Evolutionary conservation across 2,113 vertebrate genomes (phyloP), one percentile per base, ranked within the genome.

Genomic region (Vombatus ursinus): DNA sequence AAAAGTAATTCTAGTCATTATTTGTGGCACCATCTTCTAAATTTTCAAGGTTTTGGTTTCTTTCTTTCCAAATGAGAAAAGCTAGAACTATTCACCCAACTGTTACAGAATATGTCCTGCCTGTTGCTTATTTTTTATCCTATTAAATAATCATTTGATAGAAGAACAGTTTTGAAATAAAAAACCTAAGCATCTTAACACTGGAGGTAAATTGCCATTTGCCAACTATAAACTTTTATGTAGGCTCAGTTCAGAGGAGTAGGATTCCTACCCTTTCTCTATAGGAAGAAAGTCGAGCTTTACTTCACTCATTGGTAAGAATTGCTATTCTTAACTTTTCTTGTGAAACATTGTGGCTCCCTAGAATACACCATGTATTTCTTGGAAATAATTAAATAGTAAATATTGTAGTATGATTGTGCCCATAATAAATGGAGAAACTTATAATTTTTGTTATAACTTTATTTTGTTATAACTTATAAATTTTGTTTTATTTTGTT

Each of bases 251-350:
- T 84, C 68, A 84, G n/a, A 84, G 68, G 5, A 84, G 44, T 44
- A 44, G 6, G n/a, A 84, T 44, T 16, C 6, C 68, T 44, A 44
- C 6, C 37, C 19, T 84, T 84, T 22, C 68, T 3, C 57, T 68
- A 11, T 16, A 37, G 57, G 57, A 61, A 61, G 28, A 61, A 61
- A 61, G 26, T 31, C 28, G 31, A 77, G n/a, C 7, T 52, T 92
- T 31, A 94, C 61, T 51, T 51, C 92, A 47, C 8, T 92, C 22
- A 57, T 90, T 91, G 91, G 57, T 90, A 90, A 91, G 90, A 92
- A 24, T n/a, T 94, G 48, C 0, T 50, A 61, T 95, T 96, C 92
- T 93, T 77, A 61, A 96, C 91, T 94, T 96, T 50, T 8, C 91
- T 31, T 94, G 47, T 90, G 57, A 4, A 49, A 52, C 92, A 90